Percentiles rank a stretch among this genome's conserved stretches.
These are phyloP conservation scores for Prolemur simus DNA, from an alignment of 2,113 vertebrate species.

Conservation along the genomic window DNA sequence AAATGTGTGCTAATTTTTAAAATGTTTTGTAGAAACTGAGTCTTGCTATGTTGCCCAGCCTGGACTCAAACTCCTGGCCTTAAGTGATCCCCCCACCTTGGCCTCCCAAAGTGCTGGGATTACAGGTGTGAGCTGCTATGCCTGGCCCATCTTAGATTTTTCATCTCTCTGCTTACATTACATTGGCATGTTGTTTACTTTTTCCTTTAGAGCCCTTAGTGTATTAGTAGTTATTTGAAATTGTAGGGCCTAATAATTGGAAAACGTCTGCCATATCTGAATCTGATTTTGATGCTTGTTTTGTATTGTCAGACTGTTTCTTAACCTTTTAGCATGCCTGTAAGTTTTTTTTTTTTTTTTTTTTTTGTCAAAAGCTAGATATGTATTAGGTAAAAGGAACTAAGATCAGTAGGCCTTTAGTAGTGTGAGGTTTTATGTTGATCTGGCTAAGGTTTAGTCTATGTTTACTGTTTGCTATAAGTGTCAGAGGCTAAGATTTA, in stretches of 20 bases:
- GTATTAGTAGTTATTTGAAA: neutral
- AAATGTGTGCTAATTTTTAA: no score
- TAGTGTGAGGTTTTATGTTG: neutral
- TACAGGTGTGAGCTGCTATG: no score
- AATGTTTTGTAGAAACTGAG: no score
- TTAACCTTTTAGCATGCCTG: neutral
- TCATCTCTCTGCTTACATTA: neutral
- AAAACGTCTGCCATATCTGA: neutral
- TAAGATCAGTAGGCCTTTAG: neutral
- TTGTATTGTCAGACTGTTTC: neutral
- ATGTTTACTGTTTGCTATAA: neutral
- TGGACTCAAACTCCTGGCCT: no score
- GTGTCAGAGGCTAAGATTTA: neutral
- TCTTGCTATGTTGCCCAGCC: no score
- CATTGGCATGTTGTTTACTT: neutral
- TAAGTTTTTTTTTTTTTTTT: neutral
- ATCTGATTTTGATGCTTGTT: neutral
- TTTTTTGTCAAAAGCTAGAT: neutral
- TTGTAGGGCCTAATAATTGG: neutral
- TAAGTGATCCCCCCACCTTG: no score
- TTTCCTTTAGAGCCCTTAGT: neutral
- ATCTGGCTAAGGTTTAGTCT: neutral
- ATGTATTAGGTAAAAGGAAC: neutral
- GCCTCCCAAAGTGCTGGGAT: no score
- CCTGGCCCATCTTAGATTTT: neutral